Evolutionary conservation across 1,140 invertebrate species (phyloP).

Genomic region (Aphaenogaster rudis): DNA sequence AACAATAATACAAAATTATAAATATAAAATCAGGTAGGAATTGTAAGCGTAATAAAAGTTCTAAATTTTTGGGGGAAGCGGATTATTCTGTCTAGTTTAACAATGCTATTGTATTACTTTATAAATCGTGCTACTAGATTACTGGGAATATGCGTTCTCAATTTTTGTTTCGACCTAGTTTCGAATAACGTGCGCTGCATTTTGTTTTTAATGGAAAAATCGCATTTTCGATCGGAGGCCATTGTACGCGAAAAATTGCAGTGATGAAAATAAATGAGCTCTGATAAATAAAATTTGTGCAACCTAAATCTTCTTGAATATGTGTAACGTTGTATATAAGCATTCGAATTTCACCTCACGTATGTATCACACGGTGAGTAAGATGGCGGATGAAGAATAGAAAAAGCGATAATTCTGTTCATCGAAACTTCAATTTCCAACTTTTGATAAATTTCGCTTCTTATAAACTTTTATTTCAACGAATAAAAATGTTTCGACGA

Average conservation of each 20-base stretch:
- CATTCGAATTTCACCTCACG: conserved; percentile 59
- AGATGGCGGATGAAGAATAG: conserved; percentile 42
- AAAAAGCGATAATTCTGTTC: conserved; percentile 35
- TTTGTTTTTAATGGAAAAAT: conserved; percentile 22
- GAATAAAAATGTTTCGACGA: conserved; percentile 18
- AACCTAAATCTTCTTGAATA: conserved; percentile 37
- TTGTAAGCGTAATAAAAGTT: neutral
- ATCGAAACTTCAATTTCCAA: conserved; percentile 44
- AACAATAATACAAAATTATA: conserved; percentile 2
- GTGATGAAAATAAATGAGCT: conserved; percentile 65
- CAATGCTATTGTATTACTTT: conserved; percentile 26
- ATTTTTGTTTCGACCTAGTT: conserved; percentile 13
- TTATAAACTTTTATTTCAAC: conserved; percentile 35
- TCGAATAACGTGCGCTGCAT: neutral
- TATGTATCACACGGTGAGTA: conserved; percentile 33
- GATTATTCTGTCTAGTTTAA: conserved; percentile 7
- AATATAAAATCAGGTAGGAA: neutral
- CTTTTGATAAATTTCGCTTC: conserved; percentile 39
- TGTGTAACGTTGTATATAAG: neutral
- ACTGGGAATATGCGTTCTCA: neutral
- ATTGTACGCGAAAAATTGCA: conserved; percentile 31
- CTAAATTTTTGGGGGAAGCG: neutral
- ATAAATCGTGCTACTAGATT: neutral
- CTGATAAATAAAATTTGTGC: conserved; percentile 74
- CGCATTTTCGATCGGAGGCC: neutral